Base-by-base conservation (phyloP, 1,140 invertebrate species). In the Calosoma granatense region DNA sequence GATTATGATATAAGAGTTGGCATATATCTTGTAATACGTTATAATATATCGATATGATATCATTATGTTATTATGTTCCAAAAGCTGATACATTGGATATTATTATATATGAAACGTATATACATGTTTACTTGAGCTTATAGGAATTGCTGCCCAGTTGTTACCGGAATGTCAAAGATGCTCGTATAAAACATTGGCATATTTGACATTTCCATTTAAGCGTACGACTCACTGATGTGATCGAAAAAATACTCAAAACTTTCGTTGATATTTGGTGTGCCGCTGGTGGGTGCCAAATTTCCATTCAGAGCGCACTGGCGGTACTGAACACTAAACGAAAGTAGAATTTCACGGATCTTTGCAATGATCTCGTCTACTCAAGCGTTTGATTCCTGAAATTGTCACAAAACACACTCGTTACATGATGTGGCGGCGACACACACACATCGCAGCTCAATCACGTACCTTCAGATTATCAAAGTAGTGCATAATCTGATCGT, bases 401-500 rank as follows among this genome's bases (percentile, higher is more conserved):
- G 2, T 56, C 56, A 60, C 51, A 60, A 20, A 51, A 51, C 3
- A 22, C 52, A 56, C 6, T 20, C 14, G 14, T 52, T 47, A 12
- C 21, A 55, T 6, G 22, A n/a, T 55, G 2, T 3, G 12, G 36
- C 11, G 26, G 11, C 12, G 4, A 6, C 14, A 53, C 6, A 14
- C n/a, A n/a, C n/a, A n/a, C n/a, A n/a, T n/a, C n/a, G n/a, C n/a
- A n/a, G 23, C 15, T 51, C 15, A 1, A 36, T 55, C 30, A 22
- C 53, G 53, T 75, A 83, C 94, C 80, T 97, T 97, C 65, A 97
- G 78, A 79, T 94, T 96, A 74, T 95, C 91, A 80, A 97, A 96
- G 76, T 97, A 95, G 67, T 94, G 88, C 88, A 95, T 92, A 69
- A 97, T 90, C 78, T 96, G 90, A 68, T 96, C 91, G 73, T 97